Base-by-base conservation (phyloP, 2,113 vertebrate genomes). In the Myiozetetes cayanensis region DNA sequence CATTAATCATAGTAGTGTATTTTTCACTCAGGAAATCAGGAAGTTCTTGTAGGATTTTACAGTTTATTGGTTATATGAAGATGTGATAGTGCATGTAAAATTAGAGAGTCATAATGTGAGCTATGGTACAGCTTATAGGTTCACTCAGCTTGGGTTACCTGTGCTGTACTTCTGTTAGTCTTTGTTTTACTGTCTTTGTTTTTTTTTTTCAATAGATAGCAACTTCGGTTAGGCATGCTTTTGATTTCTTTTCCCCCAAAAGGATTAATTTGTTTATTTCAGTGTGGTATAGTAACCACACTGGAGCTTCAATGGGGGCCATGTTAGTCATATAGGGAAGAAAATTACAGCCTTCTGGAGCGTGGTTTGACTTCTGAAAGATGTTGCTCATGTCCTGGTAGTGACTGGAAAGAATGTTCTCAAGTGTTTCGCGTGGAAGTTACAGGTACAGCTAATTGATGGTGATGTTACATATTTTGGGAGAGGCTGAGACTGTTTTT, bases 21-120 rank as follows among this genome's bases (percentile, higher is more conserved):
- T 89, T 93, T 91, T 63, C 17, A 13, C 41, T 12, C 23, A 44
- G 14, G 10, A 50, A 28, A 31, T 47, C 50, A 37, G 23, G 23
- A 84, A 41, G 13, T 30, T 14, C 33, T 67, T 52, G 14, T 24
- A 67, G 37, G 37, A 33, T 56, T 22, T 55, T 79, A n/a, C 13
- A 47, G 39, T 75, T 89, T 47, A 28, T 87, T 81, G 63, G 13
- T 59, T 85, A 12, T 5, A 14, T 31, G 23, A 91, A 72, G 52
- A n/a, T 76, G 30, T 0, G 0, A 4, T 81, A 58, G 5, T 27
- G 15, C 14, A 31, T 73, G 10, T 30, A 61, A 46, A 78, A 41
- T 43, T 71, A 25, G 6, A 43, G 43, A 66, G 8, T 49, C 14
- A 5, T 63, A 39, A 50, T 59, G 18, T 72, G 44, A 80, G 21